Conservation (phyloP, 2,888 invertebrate species). For the Agrochola litura region DNA sequence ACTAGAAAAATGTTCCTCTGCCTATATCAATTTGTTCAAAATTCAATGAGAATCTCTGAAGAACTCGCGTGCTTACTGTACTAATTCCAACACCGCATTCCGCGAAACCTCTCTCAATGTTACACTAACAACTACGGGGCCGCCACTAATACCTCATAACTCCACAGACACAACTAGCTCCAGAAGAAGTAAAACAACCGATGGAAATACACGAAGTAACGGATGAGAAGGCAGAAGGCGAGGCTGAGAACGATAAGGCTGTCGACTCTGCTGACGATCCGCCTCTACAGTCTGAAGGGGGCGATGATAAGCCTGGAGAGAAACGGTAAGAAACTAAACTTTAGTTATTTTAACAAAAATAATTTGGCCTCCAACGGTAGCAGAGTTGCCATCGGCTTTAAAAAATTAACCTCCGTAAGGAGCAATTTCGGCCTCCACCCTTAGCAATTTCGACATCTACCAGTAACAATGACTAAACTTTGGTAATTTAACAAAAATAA, state of each 20-base stretch:
- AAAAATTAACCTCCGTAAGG: too few species aligned
- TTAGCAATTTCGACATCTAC: too few species aligned
- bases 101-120: constrained; percentile 26
- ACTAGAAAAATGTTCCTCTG: not conserved
- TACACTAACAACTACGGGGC: fast-evolving
- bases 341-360: too few species aligned
- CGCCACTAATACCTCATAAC: not conserved
- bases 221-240: constrained; percentile 12
- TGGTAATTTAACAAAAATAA: too few species aligned
- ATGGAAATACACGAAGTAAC: constrained; percentile 22
- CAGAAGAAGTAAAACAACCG: constrained; percentile 15
- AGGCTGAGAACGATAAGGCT: constrained; percentile 55
- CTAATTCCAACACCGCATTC: constrained; percentile 20
- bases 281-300: constrained; percentile 80
- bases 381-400: too few species aligned
- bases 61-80: not conserved
- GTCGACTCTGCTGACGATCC: constrained; percentile 81
- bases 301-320: constrained; percentile 83
- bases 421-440: too few species aligned
- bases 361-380: too few species aligned
- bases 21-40: not conserved
- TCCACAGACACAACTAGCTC: constrained; percentile 41
- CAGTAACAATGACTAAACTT: too few species aligned
- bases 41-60: not conserved
- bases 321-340: constrained; percentile 76